Conservation (phyloP, 1,140 invertebrate genomes). For the Dreissena rostriformis region DNA sequence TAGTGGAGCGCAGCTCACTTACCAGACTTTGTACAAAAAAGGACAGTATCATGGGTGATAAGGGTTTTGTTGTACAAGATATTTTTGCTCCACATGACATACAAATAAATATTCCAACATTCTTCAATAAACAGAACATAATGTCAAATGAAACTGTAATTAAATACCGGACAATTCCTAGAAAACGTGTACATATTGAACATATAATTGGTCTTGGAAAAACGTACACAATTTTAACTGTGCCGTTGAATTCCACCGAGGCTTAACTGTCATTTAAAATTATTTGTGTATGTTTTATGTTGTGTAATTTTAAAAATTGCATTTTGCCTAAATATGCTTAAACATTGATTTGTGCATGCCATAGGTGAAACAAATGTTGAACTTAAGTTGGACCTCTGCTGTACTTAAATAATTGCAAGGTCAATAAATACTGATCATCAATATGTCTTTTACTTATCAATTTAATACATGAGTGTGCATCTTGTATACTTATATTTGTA, state of each 20-base stretch:
- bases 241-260: slow-evolving; percentile 43
- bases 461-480: too few relatives aligned
- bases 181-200: slow-evolving; percentile 58
- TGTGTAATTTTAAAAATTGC: slow-evolving; percentile 52
- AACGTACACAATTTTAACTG: slow-evolving; percentile 54
- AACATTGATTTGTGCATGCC: too few relatives aligned
- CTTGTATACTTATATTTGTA: too few relatives aligned
- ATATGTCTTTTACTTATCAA: too few relatives aligned
- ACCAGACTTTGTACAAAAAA: slow-evolving; percentile 14
- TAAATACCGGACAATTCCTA: slow-evolving; percentile 54
- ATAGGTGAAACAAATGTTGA: too few relatives aligned
- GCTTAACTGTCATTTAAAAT: slow-evolving; percentile 44
- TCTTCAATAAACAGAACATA: slow-evolving; percentile 52
- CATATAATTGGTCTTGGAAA: slow-evolving; percentile 58
- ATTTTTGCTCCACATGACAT: slow-evolving; percentile 54
- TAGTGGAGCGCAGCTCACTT: slow-evolving; percentile 45
- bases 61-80: slow-evolving; percentile 61
- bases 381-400: too few relatives aligned
- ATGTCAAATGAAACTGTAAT: slow-evolving; percentile 2
- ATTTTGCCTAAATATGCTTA: not conserved
- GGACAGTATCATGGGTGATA: slow-evolving; percentile 59
- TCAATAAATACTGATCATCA: too few relatives aligned
- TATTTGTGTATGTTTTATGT: slow-evolving; percentile 49
- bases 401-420: too few relatives aligned
- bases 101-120: slow-evolving; percentile 57